Percentiles rank a stretch among this genome's conserved stretches.
phyloP scores from a whole-genome alignment of 1,140 invertebrate species.

The roundworm (Caenorhabditis elegans) region WBcel235 BX284604.4:11765501-11766000 shows the following conservation, averaged over 20 bases:
- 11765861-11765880: too few species aligned
- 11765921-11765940: background rate
- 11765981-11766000: too few species aligned
- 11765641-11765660: background rate
- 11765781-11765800: background rate
- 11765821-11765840: too few species aligned
- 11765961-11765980: too few species aligned
- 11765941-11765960: background rate
- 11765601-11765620: background rate
- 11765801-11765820: too few species aligned
- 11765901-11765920: too few species aligned
- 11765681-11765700: constrained; percentile 25
- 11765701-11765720: constrained; percentile 29
- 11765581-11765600: constrained; percentile 14
- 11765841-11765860: too few species aligned
- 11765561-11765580: constrained; percentile 19
- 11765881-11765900: too few species aligned
- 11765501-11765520: too few species aligned
- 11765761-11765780: background rate
- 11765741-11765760: background rate
- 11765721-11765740: constrained; percentile 5
- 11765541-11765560: background rate
- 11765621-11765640: background rate
- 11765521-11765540: too few species aligned
- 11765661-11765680: background rate